phyloP scores from a whole-genome alignment of 2,888 invertebrate species.

The Incurvaria masculella region DNA sequence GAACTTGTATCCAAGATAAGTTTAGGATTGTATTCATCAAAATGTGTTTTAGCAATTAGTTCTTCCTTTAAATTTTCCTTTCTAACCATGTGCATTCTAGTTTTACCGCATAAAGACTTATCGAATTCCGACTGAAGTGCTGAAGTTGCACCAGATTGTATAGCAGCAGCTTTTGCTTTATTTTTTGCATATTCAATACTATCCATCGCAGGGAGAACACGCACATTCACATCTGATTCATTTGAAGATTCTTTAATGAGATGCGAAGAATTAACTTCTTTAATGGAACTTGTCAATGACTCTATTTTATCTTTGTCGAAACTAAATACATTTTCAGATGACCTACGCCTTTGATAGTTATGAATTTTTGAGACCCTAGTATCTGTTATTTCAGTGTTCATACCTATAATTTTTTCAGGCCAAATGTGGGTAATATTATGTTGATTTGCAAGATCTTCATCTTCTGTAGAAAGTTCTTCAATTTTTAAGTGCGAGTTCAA shows the following conservation, averaged over 20 bases:
- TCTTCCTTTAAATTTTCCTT: constrained; percentile 61
- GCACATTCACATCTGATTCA: constrained; percentile 49
- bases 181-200: constrained; percentile 56
- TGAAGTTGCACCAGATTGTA: constrained; percentile 45
- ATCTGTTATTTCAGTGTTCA: constrained; percentile 47
- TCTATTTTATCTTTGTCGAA: constrained; percentile 75
- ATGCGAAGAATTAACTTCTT: constrained; percentile 35
- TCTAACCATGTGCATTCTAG: constrained; percentile 41
- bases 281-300: constrained; percentile 60
- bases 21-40: constrained; percentile 72
- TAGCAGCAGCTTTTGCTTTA: constrained; percentile 44
- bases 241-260: constrained; percentile 50
- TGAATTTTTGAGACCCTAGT: constrained; percentile 44
- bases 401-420: constrained; percentile 52
- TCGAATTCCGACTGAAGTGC: constrained; percentile 62
- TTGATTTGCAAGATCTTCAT: constrained; percentile 49
- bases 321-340: constrained; percentile 72
- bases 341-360: constrained; percentile 60
- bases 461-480: constrained; percentile 50
- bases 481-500: constrained; percentile 35
- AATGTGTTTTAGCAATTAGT: constrained; percentile 63
- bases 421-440: constrained; percentile 52
- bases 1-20: constrained; percentile 53
- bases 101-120: constrained; percentile 46
- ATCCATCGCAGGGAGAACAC: constrained; percentile 51